Evolutionary conservation across 2,113 vertebrate genomes (phyloP).

Genomic region (Cheirogaleus medius): DNA sequence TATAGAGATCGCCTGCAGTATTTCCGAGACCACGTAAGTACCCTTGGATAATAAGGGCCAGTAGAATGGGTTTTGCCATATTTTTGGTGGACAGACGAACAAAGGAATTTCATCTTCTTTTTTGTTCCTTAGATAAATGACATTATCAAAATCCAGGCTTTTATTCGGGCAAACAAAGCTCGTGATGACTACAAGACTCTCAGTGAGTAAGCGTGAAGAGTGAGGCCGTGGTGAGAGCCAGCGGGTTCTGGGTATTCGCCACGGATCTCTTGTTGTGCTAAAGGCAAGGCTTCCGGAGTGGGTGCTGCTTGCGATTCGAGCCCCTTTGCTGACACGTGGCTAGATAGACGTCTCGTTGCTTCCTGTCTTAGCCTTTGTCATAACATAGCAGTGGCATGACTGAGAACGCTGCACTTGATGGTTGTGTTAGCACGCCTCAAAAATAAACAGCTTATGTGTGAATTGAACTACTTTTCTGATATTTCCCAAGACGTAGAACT

Average conservation of each 20-base stretch:
- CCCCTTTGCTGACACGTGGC: background rate
- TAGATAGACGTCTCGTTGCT: background rate
- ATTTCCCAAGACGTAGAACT: background rate
- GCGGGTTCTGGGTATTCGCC: background rate
- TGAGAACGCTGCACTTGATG: background rate
- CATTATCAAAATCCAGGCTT: slow-evolving; percentile 98
- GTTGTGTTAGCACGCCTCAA: background rate
- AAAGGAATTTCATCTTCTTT: slow-evolving; percentile 20
- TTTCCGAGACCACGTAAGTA: slow-evolving; percentile 94
- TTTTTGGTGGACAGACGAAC: background rate
- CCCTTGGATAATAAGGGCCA: background rate
- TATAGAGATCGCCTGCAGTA: slow-evolving; percentile 94
- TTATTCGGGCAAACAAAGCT: slow-evolving; percentile 98
- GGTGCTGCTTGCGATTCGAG: background rate
- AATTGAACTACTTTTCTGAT: background rate
- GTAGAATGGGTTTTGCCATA: background rate
- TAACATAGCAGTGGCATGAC: background rate
- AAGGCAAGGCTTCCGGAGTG: slow-evolving; percentile 46
- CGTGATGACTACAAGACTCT: slow-evolving; percentile 99
- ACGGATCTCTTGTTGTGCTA: slow-evolving; percentile 20
- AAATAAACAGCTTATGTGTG: background rate
- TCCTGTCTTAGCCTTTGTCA: background rate
- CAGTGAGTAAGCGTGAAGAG: slow-evolving; percentile 89
- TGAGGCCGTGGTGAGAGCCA: slow-evolving; percentile 22
- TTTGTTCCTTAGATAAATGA: slow-evolving; percentile 90